phyloP scores from a whole-genome alignment of 2,888 invertebrate species.

The Tillus elongatus region DNA sequence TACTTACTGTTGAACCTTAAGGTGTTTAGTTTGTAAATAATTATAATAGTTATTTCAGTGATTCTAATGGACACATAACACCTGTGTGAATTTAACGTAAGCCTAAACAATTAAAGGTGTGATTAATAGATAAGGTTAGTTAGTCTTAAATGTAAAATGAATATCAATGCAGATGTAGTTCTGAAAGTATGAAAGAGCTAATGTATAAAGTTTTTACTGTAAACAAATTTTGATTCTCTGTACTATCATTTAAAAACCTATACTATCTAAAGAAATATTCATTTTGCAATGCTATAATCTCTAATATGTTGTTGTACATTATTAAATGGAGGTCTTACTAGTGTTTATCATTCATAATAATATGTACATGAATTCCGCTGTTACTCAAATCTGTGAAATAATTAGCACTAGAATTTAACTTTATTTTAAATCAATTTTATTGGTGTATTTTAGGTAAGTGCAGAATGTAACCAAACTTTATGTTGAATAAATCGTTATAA shows the following conservation, averaged over 20 bases:
- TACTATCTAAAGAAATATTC: too few species aligned
- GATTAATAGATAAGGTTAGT: slow-evolving; percentile 35
- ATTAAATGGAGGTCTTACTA: too few species aligned
- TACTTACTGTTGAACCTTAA: slow-evolving; percentile 23
- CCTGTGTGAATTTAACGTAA: slow-evolving; percentile 23
- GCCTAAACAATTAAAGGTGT: slow-evolving; percentile 36
- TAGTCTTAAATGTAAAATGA: slow-evolving; percentile 36
- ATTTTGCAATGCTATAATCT: slow-evolving; percentile 22
- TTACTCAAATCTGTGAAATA: slow-evolving; percentile 27
- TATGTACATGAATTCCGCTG: too few species aligned
- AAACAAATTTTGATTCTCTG: slow-evolving; percentile 26
- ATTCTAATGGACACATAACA: slow-evolving; percentile 18
- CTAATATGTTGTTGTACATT: too few species aligned
- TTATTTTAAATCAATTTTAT: slow-evolving; percentile 30
- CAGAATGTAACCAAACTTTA: slow-evolving; percentile 33
- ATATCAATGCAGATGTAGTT: slow-evolving; percentile 35
- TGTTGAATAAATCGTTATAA: slow-evolving; percentile 34
- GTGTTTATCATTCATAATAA: too few species aligned
- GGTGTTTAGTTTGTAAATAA: slow-evolving; percentile 28
- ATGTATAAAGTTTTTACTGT: slow-evolving; percentile 36
- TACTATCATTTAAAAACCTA: too few species aligned
- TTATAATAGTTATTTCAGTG: slow-evolving; percentile 19
- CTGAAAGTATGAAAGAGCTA: slow-evolving; percentile 27
- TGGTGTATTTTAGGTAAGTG: slow-evolving; percentile 32
- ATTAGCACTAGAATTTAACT: slow-evolving; percentile 27